phyloP scores from a whole-genome alignment of 2,113 vertebrate genomes.

The Neolamprologus caudopunctatus region DNA sequence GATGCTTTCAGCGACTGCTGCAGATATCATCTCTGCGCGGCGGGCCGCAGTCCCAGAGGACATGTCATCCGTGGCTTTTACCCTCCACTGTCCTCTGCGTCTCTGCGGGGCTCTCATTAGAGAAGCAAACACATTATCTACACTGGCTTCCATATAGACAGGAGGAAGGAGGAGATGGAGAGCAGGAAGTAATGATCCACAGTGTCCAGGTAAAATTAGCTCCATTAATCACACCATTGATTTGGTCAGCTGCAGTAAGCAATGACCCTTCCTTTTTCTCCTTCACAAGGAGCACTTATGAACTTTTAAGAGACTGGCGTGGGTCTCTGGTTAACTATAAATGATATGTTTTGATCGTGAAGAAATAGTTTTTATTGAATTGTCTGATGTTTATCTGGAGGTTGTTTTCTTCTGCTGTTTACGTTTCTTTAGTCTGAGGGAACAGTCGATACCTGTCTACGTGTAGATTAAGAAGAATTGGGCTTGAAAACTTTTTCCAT shows the following conservation, averaged over 20 bases:
- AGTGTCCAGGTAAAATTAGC: conserved; percentile 65
- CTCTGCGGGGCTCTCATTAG: conserved; percentile 47
- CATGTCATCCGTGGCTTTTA: background rate
- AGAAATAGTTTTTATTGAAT: background rate
- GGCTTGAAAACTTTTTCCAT: conserved; percentile 1
- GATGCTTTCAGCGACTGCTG: background rate
- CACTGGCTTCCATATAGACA: background rate
- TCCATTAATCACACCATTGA: conserved; percentile 72
- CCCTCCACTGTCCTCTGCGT: conserved; percentile 40
- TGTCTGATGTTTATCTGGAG: background rate
- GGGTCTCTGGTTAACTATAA: conserved; percentile 3
- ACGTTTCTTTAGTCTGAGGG: background rate
- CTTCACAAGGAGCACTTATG: background rate
- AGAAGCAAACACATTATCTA: conserved; percentile 39
- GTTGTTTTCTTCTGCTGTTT: background rate
- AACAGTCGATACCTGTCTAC: conserved; percentile 37
- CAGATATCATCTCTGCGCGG: conserved; percentile 12
- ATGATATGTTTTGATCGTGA: conserved; percentile 28
- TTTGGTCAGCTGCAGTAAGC: conserved; percentile 36
- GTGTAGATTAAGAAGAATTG: conserved; percentile 42
- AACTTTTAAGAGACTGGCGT: background rate
- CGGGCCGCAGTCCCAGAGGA: conserved; percentile 1
- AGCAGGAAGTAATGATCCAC: conserved; percentile 60
- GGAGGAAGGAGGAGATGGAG: conserved; percentile 23
- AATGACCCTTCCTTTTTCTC: background rate